Evolutionary conservation across 2,888 invertebrate genomes (phyloP), one percentile per base, ranked within the genome.

Genomic region (Herminia tarsipennalis): DNA sequence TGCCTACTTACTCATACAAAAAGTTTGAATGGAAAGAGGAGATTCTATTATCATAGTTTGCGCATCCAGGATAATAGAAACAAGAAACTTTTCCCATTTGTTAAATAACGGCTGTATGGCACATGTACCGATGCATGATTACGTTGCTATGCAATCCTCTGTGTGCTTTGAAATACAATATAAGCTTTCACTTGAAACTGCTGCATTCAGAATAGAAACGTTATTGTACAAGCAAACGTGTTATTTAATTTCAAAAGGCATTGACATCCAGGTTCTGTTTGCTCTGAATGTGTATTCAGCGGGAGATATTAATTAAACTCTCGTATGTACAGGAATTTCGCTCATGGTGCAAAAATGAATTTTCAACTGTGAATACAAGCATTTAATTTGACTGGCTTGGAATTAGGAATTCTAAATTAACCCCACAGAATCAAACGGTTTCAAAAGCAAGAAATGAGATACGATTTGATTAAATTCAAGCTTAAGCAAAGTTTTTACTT

Each of bases 161-260:
- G 37, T 53, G 30, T 65, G 44, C 47, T 67, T 46, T 28, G 40
- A 9, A 56, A 54, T 28, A 49, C 37, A 55, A 55, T 50, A 46
- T 28, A 35, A 52, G 51, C 64, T 65, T 65, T 67, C 65, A 55
- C 63, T 53, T 25, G 32, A 34, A 52, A 47, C 39, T 33, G 12
- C 28, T 50, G 41, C 64, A 41, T 54, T 52, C 45, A 25, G 16
- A 49, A 46, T 58, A 47, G 59, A 45, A 54, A 53, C 46, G 25
- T 44, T 40, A 42, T 43, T 50, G 34, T 43, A 48, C 41, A 49
- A 20, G 14, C 47, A 32, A 51, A 43, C 18, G 29, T 47, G 20
- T 56, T 66, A 55, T 49, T 49, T 47, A 16, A 47, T 53, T 8
- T 25, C 13, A 38, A 32, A 43, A 47, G 42, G 22, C 33, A 35